Percentiles rank a stretch among this genome's conserved stretches.
Conservation (phyloP, 92 coral and sea anemone species). For the Micromussa lordhowensis region DNA sequence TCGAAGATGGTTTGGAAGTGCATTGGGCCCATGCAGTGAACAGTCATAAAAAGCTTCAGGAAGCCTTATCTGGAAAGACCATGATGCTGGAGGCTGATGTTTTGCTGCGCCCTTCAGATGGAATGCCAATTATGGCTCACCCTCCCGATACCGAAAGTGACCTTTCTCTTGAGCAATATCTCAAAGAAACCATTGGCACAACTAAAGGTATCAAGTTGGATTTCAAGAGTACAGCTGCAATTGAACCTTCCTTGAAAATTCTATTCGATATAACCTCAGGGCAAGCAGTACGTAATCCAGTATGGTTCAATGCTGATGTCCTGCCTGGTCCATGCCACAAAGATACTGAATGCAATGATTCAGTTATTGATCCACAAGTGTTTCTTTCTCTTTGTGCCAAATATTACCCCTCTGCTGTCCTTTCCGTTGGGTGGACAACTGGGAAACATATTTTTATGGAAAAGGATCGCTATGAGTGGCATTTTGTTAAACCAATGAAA, state of each 20-base stretch:
- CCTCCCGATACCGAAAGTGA: slow-evolving; percentile 90
- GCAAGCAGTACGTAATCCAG: slow-evolving; percentile 45
- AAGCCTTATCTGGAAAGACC: slow-evolving; percentile 58
- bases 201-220: slow-evolving; percentile 87
- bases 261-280: slow-evolving; percentile 48
- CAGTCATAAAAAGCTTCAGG: slow-evolving; percentile 68
- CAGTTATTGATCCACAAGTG: slow-evolving; percentile 62
- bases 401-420: slow-evolving; percentile 72
- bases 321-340: slow-evolving; percentile 76
- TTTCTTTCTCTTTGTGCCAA: slow-evolving; percentile 72
- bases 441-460: slow-evolving; percentile 21
- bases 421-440: slow-evolving; percentile 95
- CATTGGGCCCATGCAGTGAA: slow-evolving; percentile 96
- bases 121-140: slow-evolving; percentile 91
- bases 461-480: slow-evolving; percentile 67
- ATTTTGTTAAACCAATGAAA: slow-evolving; percentile 78
- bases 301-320: slow-evolving; percentile 93
- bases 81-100: slow-evolving; percentile 98
- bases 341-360: slow-evolving; percentile 43
- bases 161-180: slow-evolving; percentile 75
- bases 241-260: slow-evolving; percentile 80
- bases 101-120: slow-evolving; percentile 56
- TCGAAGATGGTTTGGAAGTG: slow-evolving; percentile 68
- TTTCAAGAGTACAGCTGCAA: slow-evolving; percentile 73
- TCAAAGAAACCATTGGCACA: slow-evolving; percentile 66